phyloP scores from a whole-genome alignment of 2,888 invertebrate species.

The Seladonia tumulorum region DNA sequence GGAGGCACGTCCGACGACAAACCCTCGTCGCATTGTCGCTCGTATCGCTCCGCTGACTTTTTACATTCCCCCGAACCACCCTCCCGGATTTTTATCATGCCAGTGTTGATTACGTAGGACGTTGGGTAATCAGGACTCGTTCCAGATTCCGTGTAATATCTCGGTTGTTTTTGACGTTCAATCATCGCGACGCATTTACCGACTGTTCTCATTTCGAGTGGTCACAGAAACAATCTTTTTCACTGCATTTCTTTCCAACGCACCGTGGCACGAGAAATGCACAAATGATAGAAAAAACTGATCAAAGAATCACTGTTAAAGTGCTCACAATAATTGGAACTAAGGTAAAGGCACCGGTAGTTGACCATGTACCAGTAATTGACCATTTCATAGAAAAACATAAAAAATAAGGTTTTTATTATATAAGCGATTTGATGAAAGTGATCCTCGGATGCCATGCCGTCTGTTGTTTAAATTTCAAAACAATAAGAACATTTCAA shows the following conservation, averaged over 20 bases:
- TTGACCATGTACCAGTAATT: too few relatives aligned
- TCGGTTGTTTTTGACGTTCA: neutral
- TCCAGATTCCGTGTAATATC: constrained; percentile 8
- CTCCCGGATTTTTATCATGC: constrained; percentile 27
- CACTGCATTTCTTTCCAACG: neutral
- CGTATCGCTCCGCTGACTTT: constrained; percentile 22
- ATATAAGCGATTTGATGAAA: too few relatives aligned
- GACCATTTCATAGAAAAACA: too few relatives aligned
- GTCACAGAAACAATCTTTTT: neutral
- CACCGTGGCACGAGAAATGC: neutral
- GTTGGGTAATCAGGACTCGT: neutral
- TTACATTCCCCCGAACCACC: neutral
- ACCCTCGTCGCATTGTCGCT: constrained; percentile 17
- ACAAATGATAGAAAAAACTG: neutral
- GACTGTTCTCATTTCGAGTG: constrained; percentile 1
- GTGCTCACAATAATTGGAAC: too few relatives aligned
- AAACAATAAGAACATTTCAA: too few relatives aligned
- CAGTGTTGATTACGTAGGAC: constrained; percentile 31
- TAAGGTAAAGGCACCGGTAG: too few relatives aligned
- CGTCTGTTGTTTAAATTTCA: too few relatives aligned
- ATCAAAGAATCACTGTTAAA: neutral
- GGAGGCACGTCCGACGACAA: constrained; percentile 17
- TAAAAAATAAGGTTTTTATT: too few relatives aligned
- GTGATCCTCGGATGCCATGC: too few relatives aligned
- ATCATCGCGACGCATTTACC: neutral